These are phyloP conservation scores for Sciurus vulgaris DNA, from an alignment of 2,797 vertebrate genomes.

Conservation along the genomic window DNA sequence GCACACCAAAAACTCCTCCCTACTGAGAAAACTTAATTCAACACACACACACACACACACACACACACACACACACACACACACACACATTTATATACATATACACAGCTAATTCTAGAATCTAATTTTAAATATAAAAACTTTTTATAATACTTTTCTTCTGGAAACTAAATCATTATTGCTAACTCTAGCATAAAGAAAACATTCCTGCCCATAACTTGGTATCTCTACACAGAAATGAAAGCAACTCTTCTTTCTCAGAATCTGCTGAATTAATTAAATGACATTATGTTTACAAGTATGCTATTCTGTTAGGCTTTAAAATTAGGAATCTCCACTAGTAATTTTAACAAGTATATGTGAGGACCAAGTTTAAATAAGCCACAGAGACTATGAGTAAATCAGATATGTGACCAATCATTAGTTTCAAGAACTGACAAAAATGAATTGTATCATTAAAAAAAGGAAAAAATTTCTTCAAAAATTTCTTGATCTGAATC, in stretches of 20 bases:
- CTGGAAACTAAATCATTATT: slow-evolving; percentile 5
- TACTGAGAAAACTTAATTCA: background rate
- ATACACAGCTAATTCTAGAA: background rate
- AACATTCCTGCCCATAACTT: background rate
- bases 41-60: background rate
- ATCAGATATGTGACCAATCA: background rate
- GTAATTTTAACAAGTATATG: slow-evolving; percentile 27
- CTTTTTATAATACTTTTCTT: background rate
- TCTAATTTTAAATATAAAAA: slow-evolving; percentile 1
- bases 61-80: background rate
- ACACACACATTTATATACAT: background rate
- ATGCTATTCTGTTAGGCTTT: background rate
- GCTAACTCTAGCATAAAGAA: slow-evolving; percentile 18
- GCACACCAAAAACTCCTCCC: background rate
- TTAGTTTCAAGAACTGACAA: slow-evolving; percentile 45
- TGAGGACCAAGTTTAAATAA: slow-evolving; percentile 20
- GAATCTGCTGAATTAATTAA: slow-evolving; percentile 24
- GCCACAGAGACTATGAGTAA: background rate
- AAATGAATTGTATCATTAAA: slow-evolving; percentile 59
- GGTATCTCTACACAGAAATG: slow-evolving; percentile 7
- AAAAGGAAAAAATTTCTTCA: slow-evolving; percentile 35
- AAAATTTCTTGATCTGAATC: slow-evolving; percentile 48
- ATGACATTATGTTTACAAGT: background rate
- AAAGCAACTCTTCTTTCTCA: slow-evolving; percentile 17
- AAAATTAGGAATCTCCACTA: background rate